Percentiles rank a stretch among this genome's conserved stretches.
Conservation (phyloP, 2,113 vertebrate species). For the Microcebus murinus region DNA sequence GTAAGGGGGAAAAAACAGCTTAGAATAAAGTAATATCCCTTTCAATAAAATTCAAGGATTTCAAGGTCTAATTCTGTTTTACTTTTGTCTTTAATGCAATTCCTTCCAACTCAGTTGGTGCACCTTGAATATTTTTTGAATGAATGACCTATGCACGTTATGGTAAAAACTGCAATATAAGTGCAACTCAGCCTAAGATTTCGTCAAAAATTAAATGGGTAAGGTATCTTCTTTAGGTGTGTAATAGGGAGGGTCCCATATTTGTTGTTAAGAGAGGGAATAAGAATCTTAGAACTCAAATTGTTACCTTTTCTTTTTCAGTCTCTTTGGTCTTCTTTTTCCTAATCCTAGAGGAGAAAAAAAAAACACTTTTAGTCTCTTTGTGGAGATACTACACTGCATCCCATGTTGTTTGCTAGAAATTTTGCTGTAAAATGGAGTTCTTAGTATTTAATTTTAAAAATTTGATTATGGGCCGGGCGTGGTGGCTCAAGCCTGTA, state of each 20-base stretch:
- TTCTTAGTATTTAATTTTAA: conserved; percentile 33
- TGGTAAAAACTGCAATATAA: neutral
- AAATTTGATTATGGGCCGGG: neutral
- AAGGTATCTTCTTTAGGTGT: neutral
- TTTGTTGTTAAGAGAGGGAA: conserved; percentile 4
- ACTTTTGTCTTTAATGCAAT: conserved; percentile 42
- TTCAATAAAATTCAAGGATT: neutral
- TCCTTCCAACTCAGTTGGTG: neutral
- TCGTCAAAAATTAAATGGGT: conserved; percentile 6
- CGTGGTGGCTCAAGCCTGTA: no score
- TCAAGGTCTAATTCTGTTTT: conserved; percentile 25
- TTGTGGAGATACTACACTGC: neutral
- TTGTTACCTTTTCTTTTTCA: neutral
- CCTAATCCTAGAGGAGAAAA: neutral
- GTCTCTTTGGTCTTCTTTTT: conserved; percentile 27
- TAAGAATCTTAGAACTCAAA: conserved; percentile 10
- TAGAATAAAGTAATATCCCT: neutral
- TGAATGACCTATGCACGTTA: neutral
- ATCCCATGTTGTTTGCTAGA: neutral
- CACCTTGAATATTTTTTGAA: conserved; percentile 37
- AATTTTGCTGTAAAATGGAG: neutral
- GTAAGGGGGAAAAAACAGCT: neutral
- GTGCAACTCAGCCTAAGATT: neutral
- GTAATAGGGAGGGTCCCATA: neutral
- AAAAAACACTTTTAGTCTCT: neutral